These are phyloP conservation scores for Typhlichthys eigenmanni DNA, from an alignment of 2,797 vertebrate genomes.

Conservation along the genomic window DNA sequence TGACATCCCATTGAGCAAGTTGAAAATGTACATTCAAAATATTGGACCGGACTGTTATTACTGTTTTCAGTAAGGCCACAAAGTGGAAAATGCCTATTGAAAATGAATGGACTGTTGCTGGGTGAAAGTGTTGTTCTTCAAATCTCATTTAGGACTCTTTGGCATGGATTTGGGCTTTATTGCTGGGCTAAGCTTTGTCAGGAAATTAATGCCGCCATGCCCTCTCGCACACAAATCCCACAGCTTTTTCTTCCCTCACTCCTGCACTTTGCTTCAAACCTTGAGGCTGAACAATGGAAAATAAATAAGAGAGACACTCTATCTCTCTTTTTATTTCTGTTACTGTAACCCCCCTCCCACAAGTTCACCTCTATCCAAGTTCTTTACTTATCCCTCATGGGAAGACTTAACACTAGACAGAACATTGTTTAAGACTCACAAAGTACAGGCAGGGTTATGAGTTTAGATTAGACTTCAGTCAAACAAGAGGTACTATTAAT, in stretches of 20 bases:
- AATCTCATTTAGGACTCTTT: conserved; percentile 55
- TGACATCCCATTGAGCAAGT: conserved; percentile 19
- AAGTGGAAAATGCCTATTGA: conserved; percentile 12
- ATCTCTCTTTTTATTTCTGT: conserved; percentile 27
- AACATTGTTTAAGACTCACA: conserved; percentile 38
- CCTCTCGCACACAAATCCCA: conserved; percentile 62
- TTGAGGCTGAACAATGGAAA: conserved; percentile 42
- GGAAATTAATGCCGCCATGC: conserved; percentile 59
- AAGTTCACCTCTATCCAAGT: conserved; percentile 5
- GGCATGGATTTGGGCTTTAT: conserved; percentile 62
- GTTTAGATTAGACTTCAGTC: conserved; percentile 52
- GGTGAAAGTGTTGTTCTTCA: conserved; percentile 52
- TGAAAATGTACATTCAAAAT: conserved; percentile 31
- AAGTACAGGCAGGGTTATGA: conserved; percentile 43
- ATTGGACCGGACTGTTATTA: conserved; percentile 30
- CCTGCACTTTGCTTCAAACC: conserved; percentile 51
- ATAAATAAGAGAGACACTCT: conserved; percentile 41
- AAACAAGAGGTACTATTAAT: conserved; percentile 64
- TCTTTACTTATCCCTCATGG: conserved; percentile 12
- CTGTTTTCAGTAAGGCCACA: conserved; percentile 8
- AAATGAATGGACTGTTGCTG: conserved; percentile 26
- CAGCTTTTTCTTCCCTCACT: conserved; percentile 10
- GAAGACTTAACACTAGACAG: conserved; percentile 33
- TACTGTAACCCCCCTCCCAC: conserved; percentile 16
- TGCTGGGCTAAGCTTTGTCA: conserved; percentile 63